Conservation (phyloP, 2,888 invertebrate genomes). For the Hermaeophaga mercurialis region DNA sequence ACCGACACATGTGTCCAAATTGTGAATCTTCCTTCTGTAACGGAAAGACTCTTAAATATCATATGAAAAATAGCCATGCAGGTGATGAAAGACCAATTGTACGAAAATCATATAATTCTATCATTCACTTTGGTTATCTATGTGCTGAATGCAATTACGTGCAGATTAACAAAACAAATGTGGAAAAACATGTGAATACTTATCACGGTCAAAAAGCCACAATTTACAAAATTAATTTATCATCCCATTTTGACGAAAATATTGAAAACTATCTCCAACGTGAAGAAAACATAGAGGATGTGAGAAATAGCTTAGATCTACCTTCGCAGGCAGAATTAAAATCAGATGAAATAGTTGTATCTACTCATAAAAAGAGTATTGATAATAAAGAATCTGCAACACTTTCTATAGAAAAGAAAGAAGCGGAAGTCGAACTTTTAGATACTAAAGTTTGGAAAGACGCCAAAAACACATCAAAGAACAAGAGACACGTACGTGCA, state of each 20-base stretch:
- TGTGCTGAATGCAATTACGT: constrained; percentile 76
- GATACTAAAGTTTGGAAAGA: background rate
- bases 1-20: constrained; percentile 67
- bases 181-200: constrained; percentile 67
- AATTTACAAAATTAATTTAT: constrained; percentile 52
- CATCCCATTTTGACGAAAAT: constrained; percentile 37
- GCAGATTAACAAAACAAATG: constrained; percentile 66
- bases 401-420: background rate
- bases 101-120: constrained; percentile 28
- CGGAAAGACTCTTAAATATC: constrained; percentile 45
- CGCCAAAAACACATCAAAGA: background rate
- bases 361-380: background rate
- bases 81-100: constrained; percentile 33
- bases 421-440: background rate
- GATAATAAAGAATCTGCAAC: background rate
- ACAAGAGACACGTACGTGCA: constrained; percentile 19
- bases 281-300: too few relatives aligned
- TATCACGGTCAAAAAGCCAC: constrained; percentile 62
- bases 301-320: too few relatives aligned
- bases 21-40: constrained; percentile 58
- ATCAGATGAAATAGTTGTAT: too few relatives aligned
- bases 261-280: constrained; percentile 12
- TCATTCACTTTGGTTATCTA: constrained; percentile 58
- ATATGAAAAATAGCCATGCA: constrained; percentile 43
- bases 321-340: too few relatives aligned